phyloP scores from a whole-genome alignment of 2,888 invertebrate species.

The Belgica antarctica region DNA sequence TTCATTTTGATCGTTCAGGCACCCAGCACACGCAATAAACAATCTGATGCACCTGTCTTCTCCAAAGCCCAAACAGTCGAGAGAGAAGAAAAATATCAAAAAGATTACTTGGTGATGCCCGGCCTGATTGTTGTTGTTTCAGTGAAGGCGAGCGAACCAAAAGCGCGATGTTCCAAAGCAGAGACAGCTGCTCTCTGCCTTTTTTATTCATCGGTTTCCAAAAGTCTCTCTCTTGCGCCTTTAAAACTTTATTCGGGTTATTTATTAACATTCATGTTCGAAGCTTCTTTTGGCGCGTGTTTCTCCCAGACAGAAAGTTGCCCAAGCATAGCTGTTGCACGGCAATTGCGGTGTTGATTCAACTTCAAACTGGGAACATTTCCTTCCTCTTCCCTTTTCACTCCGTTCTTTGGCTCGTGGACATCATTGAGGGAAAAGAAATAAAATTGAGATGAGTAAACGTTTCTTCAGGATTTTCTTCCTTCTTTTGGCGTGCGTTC shows the following conservation, averaged over 20 bases:
- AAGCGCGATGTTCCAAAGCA: constrained; percentile 8
- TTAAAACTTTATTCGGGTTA: constrained; percentile 25
- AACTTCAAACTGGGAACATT: constrained; percentile 19
- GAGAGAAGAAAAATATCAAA: constrained; percentile 15
- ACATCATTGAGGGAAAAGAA: not conserved
- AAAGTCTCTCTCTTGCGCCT: not conserved
- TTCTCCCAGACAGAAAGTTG: constrained; percentile 21
- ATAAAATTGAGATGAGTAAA: constrained; percentile 18
- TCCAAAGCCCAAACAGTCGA: too few species aligned
- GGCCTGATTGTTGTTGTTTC: constrained; percentile 25
- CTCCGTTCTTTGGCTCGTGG: constrained; percentile 36
- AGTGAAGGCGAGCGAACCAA: not conserved
- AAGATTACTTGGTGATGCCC: constrained; percentile 36
- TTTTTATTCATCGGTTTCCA: not conserved
- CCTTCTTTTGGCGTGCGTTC: too few species aligned
- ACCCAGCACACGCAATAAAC: constrained; percentile 31
- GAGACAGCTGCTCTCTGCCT: constrained; percentile 37
- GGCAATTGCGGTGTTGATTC: too few species aligned
- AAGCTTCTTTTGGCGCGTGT: constrained; percentile 44
- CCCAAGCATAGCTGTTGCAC: too few species aligned
- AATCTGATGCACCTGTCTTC: constrained; percentile 37
- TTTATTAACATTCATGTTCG: constrained; percentile 33
- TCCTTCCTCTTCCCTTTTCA: not conserved
- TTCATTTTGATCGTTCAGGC: constrained; percentile 33
- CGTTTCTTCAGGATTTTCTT: constrained; percentile 14